Conservation (phyloP, 1,140 invertebrate genomes). For the Cheumatopsyche charites region DNA sequence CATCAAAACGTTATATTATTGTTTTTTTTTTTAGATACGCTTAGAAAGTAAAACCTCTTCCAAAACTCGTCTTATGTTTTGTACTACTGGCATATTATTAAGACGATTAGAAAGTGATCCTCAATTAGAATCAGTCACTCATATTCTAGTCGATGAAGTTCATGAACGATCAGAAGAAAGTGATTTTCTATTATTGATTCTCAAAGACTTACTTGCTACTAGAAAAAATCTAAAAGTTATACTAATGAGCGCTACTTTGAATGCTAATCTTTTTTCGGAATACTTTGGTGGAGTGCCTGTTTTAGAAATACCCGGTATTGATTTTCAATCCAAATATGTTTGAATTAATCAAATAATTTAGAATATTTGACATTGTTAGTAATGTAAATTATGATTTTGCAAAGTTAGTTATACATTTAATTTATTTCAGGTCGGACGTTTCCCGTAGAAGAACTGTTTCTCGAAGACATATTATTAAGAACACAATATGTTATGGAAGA, state of each 20-base stretch:
- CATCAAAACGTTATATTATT: not conserved
- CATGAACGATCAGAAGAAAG: slow-evolving; percentile 90
- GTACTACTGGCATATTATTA: slow-evolving; percentile 89
- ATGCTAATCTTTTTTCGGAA: slow-evolving; percentile 76
- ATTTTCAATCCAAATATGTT: not conserved
- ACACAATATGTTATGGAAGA: slow-evolving; percentile 74
- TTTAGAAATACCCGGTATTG: slow-evolving; percentile 72
- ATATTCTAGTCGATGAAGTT: slow-evolving; percentile 89
- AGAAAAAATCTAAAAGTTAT: slow-evolving; percentile 80
- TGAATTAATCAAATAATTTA: not conserved
- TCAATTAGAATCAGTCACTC: slow-evolving; percentile 71
- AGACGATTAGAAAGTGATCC: slow-evolving; percentile 80
- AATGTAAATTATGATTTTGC: not conserved
- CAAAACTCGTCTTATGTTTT: slow-evolving; percentile 84
- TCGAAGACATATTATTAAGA: slow-evolving; percentile 77
- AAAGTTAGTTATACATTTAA: not conserved
- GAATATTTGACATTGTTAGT: too few species aligned
- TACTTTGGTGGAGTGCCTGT: slow-evolving; percentile 77
- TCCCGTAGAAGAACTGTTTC: slow-evolving; percentile 79
- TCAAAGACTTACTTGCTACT: slow-evolving; percentile 73
- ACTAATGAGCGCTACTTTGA: slow-evolving; percentile 87
- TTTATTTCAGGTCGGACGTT: slow-evolving; percentile 69
- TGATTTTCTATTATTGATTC: slow-evolving; percentile 81
- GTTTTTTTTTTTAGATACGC: slow-evolving; percentile 55
- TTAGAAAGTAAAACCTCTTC: slow-evolving; percentile 77